Percentiles rank a stretch among this genome's conserved stretches.
Conservation (phyloP, 92 coral and sea anemone species). For the Palythoa caribaeorum region DNA sequence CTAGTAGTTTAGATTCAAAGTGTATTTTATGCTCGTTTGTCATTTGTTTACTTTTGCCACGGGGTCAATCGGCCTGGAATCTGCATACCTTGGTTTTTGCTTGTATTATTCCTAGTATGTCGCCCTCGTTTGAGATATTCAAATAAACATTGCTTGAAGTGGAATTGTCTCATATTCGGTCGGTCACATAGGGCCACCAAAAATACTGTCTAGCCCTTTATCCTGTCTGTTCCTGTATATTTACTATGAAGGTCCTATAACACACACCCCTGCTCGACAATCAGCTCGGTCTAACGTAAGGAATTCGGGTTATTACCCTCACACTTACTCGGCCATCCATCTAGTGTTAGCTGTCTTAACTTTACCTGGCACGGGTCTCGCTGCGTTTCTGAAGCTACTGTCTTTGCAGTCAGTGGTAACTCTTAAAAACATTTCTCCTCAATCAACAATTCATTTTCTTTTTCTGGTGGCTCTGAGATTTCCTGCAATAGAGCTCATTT, state of each 20-base stretch:
- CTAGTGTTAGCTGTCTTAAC: constrained; percentile 33
- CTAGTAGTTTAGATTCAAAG: no score
- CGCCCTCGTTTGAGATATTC: no score
- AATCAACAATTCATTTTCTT: constrained; percentile 39
- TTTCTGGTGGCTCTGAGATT: neutral
- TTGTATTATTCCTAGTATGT: no score
- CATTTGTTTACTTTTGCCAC: no score
- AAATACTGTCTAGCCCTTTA: neutral
- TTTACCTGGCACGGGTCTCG: constrained; percentile 39
- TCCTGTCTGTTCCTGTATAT: neutral
- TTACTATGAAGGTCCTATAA: constrained; percentile 28
- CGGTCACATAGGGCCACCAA: neutral
- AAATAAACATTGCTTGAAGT: no score
- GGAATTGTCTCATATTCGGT: no score
- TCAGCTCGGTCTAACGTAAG: neutral
- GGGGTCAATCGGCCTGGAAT: no score
- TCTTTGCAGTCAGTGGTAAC: constrained; percentile 51
- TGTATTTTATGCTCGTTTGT: no score
- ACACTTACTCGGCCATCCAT: constrained; percentile 28
- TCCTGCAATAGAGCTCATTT: constrained; percentile 58
- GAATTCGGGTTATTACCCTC: neutral
- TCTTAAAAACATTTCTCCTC: constrained; percentile 14
- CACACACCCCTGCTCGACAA: constrained; percentile 37
- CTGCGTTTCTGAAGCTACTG: constrained; percentile 50
- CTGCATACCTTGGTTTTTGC: no score